phyloP scores from a whole-genome alignment of 2,888 invertebrate genomes.

The Lochmaea capreae region DNA sequence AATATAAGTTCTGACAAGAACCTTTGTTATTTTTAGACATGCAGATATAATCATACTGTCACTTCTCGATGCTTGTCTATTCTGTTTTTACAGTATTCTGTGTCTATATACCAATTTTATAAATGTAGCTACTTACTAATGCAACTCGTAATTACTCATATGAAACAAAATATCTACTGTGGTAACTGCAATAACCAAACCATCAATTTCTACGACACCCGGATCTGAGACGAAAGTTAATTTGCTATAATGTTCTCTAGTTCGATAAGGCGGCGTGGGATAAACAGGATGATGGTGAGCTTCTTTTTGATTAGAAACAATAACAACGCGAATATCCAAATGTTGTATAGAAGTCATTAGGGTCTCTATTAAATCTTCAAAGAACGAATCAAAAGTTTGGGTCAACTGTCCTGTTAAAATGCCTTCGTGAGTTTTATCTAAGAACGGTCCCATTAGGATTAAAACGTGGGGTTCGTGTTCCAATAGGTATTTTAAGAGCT shows the following conservation, averaged over 20 bases:
- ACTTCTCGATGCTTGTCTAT: too few species aligned
- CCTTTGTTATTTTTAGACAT: too few species aligned
- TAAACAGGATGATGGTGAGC: conserved; percentile 82
- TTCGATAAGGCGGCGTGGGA: conserved; percentile 83
- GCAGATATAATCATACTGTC: too few species aligned
- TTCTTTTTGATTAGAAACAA: conserved; percentile 83
- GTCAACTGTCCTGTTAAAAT: conserved; percentile 72
- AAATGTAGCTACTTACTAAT: conserved; percentile 52
- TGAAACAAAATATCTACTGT: conserved; percentile 88
- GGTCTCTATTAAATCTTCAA: conserved; percentile 76
- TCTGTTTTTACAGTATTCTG: too few species aligned
- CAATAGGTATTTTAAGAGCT: conserved; percentile 76
- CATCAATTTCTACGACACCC: conserved; percentile 80
- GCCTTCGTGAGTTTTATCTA: conserved; percentile 73
- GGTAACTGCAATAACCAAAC: conserved; percentile 81
- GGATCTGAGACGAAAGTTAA: conserved; percentile 84
- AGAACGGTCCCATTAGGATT: conserved; percentile 86
- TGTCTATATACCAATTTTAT: background rate
- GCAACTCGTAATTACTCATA: conserved; percentile 81
- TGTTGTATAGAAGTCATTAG: conserved; percentile 72
- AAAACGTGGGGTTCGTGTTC: conserved; percentile 81
- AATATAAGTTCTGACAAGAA: too few species aligned
- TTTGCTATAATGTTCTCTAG: conserved; percentile 71
- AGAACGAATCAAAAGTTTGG: conserved; percentile 79
- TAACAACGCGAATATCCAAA: conserved; percentile 50